Evolutionary conservation across 1,140 invertebrate species (phyloP), one percentile per base, ranked within the genome.

Genomic region (Drosophila serrata): DNA sequence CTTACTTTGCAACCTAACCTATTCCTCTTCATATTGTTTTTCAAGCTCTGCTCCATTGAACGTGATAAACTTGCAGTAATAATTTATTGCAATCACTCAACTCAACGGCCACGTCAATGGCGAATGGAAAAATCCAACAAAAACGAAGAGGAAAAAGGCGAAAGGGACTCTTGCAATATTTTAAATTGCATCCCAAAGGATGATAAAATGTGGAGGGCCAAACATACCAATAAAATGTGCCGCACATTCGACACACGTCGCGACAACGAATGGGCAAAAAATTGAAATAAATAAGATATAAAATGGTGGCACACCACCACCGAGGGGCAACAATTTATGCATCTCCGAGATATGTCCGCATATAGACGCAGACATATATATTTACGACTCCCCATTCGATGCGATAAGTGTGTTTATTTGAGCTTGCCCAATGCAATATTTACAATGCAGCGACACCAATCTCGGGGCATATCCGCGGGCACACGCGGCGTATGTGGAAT

Each of bases 201-300:
- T 80, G 70, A 45, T 42, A 62, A 46, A 58, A 56, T 60, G 19
- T 22, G 43, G 42, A 24, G 51, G 39, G 29, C 22, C 35, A 45
- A 64, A 69, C 57, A 56, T 64, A 79, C 75, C 75, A 82, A 87
- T 80, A 87, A 84, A 87, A 87, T 82, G 82, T 79, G 82, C 69
- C 68, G 75, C 77, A 58, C 69, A 74, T 46, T 82, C 67, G 80
- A 82, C 59, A 84, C 81, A 80, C 81, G 76, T 80, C 76, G 81
- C 70, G 73, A 67, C 51, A 72, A 76, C 76, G 77, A 76, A 80
- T 85, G 81, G 61, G 77, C 70, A 84, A 84, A 81, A 82, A 87
- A 88, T 88, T 88, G 84, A 87, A 87, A 87, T 87, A 88, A 87
- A 87, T 88, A 87, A 87, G 82, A 87, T 87, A 88, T 87, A 88